Evolutionary conservation across 2,888 invertebrate species (phyloP), one percentile per base, ranked within the genome.

Genomic region (Drosophila meridiana): DNA sequence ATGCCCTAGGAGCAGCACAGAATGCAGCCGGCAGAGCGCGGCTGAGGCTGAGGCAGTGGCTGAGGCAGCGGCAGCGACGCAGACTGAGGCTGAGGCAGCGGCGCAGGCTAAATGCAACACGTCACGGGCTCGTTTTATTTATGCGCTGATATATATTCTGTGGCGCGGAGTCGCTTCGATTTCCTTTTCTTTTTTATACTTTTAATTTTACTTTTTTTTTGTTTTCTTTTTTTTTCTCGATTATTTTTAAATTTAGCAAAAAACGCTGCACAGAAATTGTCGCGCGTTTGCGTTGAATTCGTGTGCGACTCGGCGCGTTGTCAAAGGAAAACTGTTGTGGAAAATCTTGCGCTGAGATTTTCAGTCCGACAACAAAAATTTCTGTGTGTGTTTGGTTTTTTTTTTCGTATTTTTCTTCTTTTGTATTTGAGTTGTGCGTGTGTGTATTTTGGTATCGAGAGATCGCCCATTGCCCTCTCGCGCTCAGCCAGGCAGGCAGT

Each of bases 291-390:
- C 48, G n/a, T 32, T 47, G 14, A 34, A 45, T 40, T 32, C 69
- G 64, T 40, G 64, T 40, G 89, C 89, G 80, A 74, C 91, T 86
- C 91, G 91, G 83, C 91, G 91, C 91, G 91, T 90, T 91, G 91
- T 91, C 92, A 91, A 90, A 90, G 88, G 79, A 86, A 91, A 90
- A 92, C 92, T 91, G 85, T 55, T 70, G 82, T 72, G 83, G 78
- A 85, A 88, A 86, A 75, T 76, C 72, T 69, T 68, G 36, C 30
- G 80, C 81, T 57, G 85, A 87, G 84, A 84, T 84, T 84, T 81
- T 81, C 66, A 82, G 65, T 62, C 70, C 38, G 30, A 36, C 58
- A 36, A 47, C 59, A 59, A 9, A 26, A 26, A 26, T 20, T 8
- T 20, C 20, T 30, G 43, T 45, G 26, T n/a, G 3, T 36, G 60